Evolutionary conservation across 35 echinoderm and acorn worm genomes (phyloP).

Genomic region (Lytechinus pictus): DNA sequence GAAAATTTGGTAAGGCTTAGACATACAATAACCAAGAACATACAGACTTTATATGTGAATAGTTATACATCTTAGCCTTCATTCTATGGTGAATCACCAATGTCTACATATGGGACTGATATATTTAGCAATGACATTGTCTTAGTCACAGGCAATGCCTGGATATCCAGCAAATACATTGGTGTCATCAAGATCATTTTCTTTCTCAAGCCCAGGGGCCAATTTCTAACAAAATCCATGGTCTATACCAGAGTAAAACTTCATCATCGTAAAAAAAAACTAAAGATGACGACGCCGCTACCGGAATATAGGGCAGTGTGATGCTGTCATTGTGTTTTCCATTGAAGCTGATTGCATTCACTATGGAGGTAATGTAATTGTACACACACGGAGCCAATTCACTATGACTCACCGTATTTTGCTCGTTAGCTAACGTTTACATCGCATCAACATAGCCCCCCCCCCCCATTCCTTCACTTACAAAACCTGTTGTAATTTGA

Average conservation of each 20-base stretch:
- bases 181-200: slow-evolving; percentile 1
- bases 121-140: slow-evolving; percentile 19
- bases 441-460: neutral
- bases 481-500: slow-evolving; percentile 7
- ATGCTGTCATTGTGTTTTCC: slow-evolving; percentile 30
- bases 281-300: neutral
- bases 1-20: neutral
- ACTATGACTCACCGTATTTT: slow-evolving; percentile 34
- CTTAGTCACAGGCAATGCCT: neutral
- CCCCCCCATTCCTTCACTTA: neutral
- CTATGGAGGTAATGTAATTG: slow-evolving; percentile 12
- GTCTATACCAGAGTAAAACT: neutral
- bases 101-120: slow-evolving; percentile 11
- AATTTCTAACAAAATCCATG: neutral
- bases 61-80: neutral
- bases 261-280: neutral
- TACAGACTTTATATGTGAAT: neutral
- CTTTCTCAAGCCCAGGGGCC: neutral
- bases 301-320: neutral
- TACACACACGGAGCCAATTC: slow-evolving; percentile 27
- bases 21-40: neutral
- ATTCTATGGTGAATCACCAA: neutral
- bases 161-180: neutral
- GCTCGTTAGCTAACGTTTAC: neutral
- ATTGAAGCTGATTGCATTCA: slow-evolving; percentile 22